Base-by-base conservation (phyloP, 2,113 vertebrate genomes). In the Clarias batrachus region DNA sequence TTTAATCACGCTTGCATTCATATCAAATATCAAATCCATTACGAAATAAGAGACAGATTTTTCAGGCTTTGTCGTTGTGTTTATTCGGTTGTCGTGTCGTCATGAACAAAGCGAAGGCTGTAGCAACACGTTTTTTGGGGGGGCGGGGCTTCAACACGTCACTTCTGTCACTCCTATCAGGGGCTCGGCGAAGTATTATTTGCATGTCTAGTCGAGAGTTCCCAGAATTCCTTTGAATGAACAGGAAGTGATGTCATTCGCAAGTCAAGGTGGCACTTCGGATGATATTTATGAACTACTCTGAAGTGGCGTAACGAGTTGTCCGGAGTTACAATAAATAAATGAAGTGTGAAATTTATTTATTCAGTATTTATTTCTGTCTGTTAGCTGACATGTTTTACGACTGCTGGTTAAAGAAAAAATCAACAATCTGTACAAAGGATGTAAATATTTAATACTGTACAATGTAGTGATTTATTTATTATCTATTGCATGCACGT, bases 401-500 rank as follows among this genome's bases (percentile, higher is more conserved):
- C 91, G 91, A 89, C 74, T 88, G 86, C 90, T 91, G 89, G 90
- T 87, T 48, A 48, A 48, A 48, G 33, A 37, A 90, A 90, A 90
- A 82, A 90, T 82, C 90, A 82, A 83, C 84, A 86, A 90, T 81
- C 84, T 95, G 95, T 95, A 95, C 96, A 94, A 95, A 96, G 93
- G 91, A 89, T 99, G 97, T 99, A 99, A 96, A 99, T 99, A 98
- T 94, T 96, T 94, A 96, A 90, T 89, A 92, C 93, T 92, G 78
- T 95, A 95, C 88, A 91, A 92, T 95, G 95, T 97, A 96, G 95
- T 97, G 95, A 93, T 96, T 97, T 95, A 94, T 94, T 84, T 60
- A 74, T 84, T 73, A 93, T 96, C 94, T 96, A 98, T 95, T 97
- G 97, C 98, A 99, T 99, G 98, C 96, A 95, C 93, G 91, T 94